Evolutionary conservation across 2,113 vertebrate genomes (phyloP).

Genomic region (Melanotaenia duboulayi): DNA sequence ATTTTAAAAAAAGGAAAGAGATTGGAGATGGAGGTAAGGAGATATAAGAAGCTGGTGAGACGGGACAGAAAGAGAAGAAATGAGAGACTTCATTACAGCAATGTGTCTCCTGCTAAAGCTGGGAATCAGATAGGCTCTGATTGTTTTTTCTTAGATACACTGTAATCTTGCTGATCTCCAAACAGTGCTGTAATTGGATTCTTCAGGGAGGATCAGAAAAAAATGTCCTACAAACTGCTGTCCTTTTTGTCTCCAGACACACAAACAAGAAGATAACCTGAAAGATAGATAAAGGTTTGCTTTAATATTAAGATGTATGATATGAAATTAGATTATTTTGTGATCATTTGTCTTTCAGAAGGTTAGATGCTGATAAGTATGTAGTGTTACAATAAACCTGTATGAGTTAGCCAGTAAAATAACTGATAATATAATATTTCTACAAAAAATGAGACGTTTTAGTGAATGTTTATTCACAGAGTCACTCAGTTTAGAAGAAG

Average conservation of each 20-base stretch:
- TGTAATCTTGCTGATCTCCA: constrained; percentile 82
- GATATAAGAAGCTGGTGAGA: constrained; percentile 42
- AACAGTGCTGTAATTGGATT: constrained; percentile 83
- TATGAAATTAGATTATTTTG: constrained; percentile 29
- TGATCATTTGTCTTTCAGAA: constrained; percentile 30
- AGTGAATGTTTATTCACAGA: no score
- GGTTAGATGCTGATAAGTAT: not conserved
- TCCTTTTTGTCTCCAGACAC: constrained; percentile 71
- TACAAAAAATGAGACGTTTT: no score
- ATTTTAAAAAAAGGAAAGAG: not conserved
- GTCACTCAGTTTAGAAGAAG: no score
- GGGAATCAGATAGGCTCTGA: constrained; percentile 84
- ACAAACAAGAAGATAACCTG: constrained; percentile 40
- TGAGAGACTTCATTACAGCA: constrained; percentile 74
- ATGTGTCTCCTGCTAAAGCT: constrained; percentile 70
- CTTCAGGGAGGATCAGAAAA: constrained; percentile 76
- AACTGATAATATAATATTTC: no score
- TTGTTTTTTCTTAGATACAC: constrained; percentile 84
- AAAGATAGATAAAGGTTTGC: constrained; percentile 40
- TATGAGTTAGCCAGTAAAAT: no score
- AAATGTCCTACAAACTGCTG: constrained; percentile 65
- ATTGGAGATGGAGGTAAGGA: constrained; percentile 21
- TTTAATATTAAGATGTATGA: constrained; percentile 33
- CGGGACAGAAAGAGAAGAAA: constrained; percentile 50
- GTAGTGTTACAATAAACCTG: not conserved